A percentile compares a stretch with the other conserved stretches of the same genome.
These are phyloP conservation scores for Anarrhichthys ocellatus DNA, from an alignment of 2,113 vertebrate species.

Conservation along the genomic window DNA sequence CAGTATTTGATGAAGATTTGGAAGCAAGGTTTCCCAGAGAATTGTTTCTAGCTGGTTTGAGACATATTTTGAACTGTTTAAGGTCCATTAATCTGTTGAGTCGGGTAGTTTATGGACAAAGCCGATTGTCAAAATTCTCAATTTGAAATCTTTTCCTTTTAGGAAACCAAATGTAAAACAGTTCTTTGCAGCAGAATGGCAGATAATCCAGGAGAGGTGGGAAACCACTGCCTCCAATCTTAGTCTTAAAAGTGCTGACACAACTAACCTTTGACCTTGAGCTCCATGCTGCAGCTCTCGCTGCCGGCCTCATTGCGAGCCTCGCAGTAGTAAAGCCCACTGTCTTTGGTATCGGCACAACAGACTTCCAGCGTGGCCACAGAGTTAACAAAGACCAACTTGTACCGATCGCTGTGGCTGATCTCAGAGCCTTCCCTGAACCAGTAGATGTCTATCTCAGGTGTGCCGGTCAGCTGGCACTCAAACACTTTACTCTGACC, in stretches of 20 bases:
- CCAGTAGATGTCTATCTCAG: slow-evolving; percentile 93
- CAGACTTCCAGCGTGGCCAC: slow-evolving; percentile 90
- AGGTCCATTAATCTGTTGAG: background rate
- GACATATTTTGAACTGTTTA: background rate
- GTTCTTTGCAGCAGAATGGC: background rate
- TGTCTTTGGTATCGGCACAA: slow-evolving; percentile 86
- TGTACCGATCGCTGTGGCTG: slow-evolving; percentile 83
- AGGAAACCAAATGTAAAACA: background rate
- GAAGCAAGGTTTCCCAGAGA: background rate
- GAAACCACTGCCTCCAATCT: background rate
- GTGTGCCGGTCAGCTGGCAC: slow-evolving; percentile 93
- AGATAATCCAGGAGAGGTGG: background rate
- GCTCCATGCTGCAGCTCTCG: slow-evolving; percentile 94
- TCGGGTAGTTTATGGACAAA: background rate
- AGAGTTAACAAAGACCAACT: slow-evolving; percentile 87
- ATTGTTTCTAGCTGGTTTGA: background rate
- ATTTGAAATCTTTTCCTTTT: background rate
- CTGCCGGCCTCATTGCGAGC: slow-evolving; percentile 97
- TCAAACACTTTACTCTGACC: slow-evolving; percentile 92
- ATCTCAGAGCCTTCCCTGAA: slow-evolving; percentile 95
- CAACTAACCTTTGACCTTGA: slow-evolving; percentile 97
- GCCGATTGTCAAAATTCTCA: background rate
- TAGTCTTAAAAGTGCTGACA: background rate
- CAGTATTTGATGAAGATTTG: background rate
- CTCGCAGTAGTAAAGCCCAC: slow-evolving; percentile 94